Conservation (phyloP, 2,113 vertebrate species). For the Collichthys lucidus region DNA sequence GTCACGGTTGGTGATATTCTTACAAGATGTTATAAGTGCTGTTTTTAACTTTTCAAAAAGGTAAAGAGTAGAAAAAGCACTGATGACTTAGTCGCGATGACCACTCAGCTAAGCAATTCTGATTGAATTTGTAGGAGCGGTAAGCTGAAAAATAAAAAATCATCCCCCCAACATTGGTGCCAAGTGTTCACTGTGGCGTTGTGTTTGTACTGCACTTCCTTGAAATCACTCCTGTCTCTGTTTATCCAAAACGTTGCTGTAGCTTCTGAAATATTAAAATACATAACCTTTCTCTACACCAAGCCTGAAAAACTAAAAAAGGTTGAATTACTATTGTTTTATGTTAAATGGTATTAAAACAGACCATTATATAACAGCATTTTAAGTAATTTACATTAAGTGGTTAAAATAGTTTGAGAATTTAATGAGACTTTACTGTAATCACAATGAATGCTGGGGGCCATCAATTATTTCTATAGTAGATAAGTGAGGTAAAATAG, state of each 20-base stretch:
- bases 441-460: conserved; percentile 43
- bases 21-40: conserved; percentile 5
- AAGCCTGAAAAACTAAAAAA: neutral
- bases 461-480: conserved; percentile 45
- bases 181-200: conserved; percentile 6
- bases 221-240: conserved; percentile 19
- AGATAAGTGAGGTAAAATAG: conserved; percentile 42
- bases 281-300: conserved; percentile 16
- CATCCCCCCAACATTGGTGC: conserved; percentile 11
- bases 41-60: neutral
- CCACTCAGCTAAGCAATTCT: conserved; percentile 23
- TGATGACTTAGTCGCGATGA: neutral
- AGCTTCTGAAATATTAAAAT: conserved; percentile 40
- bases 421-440: conserved; percentile 5
- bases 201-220: conserved; percentile 7
- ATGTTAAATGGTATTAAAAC: conserved; percentile 21
- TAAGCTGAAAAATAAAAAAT: conserved; percentile 32
- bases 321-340: neutral
- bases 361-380: neutral
- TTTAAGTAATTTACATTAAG: conserved; percentile 13
- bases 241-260: conserved; percentile 5
- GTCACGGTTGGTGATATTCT: conserved; percentile 15
- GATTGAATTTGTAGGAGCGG: conserved; percentile 33
- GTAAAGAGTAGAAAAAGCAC: neutral
- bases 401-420: conserved; percentile 6